phyloP scores from a whole-genome alignment of 2,113 vertebrate genomes.

The Porphyrio hochstetteri region DNA sequence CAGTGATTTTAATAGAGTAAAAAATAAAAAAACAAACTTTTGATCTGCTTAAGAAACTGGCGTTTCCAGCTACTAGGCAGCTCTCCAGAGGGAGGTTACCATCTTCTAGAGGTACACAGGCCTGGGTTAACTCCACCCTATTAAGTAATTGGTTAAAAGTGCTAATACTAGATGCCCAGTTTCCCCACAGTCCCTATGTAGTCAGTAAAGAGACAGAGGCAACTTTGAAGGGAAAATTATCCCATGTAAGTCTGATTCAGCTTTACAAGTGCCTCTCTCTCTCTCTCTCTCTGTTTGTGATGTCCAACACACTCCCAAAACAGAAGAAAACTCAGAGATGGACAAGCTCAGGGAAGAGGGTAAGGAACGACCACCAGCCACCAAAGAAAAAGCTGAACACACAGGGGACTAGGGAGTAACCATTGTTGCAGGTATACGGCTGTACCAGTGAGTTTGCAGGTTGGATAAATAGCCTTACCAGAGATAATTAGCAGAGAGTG shows the following conservation, averaged over 20 bases:
- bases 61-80: neutral
- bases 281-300: neutral
- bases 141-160: neutral
- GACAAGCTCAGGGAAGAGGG: neutral
- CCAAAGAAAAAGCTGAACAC: neutral
- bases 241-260: neutral
- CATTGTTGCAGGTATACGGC: neutral
- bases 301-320: accelerated
- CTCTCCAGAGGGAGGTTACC: neutral
- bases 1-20: neutral
- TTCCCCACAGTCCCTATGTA: neutral
- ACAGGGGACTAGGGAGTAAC: neutral
- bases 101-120: neutral
- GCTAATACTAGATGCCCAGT: neutral
- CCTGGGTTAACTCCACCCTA: neutral
- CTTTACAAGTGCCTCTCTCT: neutral
- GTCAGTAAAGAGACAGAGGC: neutral
- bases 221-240: neutral
- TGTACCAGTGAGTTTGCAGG: neutral
- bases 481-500: neutral
- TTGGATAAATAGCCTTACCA: neutral
- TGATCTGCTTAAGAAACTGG: neutral
- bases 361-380: neutral
- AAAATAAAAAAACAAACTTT: neutral
- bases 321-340: neutral